Percentiles rank a stretch among this genome's conserved stretches.
These are phyloP conservation scores for Lepidocyrtinus sp. DNA, from an alignment of 2,888 invertebrate genomes.

Conservation along the genomic window DNA sequence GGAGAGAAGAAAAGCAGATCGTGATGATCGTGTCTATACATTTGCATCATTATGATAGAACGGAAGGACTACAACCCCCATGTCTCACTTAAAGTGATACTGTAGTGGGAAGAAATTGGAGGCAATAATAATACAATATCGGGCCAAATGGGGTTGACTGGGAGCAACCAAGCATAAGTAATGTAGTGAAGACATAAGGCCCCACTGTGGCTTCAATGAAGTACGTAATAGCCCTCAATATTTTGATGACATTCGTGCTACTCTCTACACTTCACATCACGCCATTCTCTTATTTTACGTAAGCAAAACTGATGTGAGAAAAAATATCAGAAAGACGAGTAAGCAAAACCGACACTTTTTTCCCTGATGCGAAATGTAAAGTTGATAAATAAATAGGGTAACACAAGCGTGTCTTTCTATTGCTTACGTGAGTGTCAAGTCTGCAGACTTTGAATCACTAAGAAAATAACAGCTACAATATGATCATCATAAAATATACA, in stretches of 20 bases:
- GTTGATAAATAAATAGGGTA: too few relatives aligned
- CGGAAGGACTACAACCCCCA: background rate
- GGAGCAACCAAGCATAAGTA: background rate
- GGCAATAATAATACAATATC: conserved; percentile 31
- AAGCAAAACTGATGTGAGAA: conserved; percentile 22
- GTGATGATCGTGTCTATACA: background rate
- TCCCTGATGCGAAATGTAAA: too few relatives aligned
- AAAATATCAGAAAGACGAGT: too few relatives aligned
- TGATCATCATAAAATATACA: too few relatives aligned
- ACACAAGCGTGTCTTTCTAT: too few relatives aligned
- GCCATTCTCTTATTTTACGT: conserved; percentile 18
- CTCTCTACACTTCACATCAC: too few relatives aligned
- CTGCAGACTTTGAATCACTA: too few relatives aligned
- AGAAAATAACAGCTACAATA: too few relatives aligned
- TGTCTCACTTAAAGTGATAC: background rate
- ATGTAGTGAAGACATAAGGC: background rate
- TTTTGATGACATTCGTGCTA: too few relatives aligned
- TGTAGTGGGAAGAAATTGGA: background rate
- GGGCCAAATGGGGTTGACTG: conserved; percentile 36
- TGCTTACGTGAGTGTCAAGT: too few relatives aligned
- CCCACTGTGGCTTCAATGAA: background rate
- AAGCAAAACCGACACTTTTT: too few relatives aligned
- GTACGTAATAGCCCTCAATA: too few relatives aligned
- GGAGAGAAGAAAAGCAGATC: background rate
- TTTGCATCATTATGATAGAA: background rate